A percentile compares a stretch with the other conserved stretches of the same genome.
Evolutionary conservation across 2,888 invertebrate genomes (phyloP).

Genomic region (Flexamia atlantica): DNA sequence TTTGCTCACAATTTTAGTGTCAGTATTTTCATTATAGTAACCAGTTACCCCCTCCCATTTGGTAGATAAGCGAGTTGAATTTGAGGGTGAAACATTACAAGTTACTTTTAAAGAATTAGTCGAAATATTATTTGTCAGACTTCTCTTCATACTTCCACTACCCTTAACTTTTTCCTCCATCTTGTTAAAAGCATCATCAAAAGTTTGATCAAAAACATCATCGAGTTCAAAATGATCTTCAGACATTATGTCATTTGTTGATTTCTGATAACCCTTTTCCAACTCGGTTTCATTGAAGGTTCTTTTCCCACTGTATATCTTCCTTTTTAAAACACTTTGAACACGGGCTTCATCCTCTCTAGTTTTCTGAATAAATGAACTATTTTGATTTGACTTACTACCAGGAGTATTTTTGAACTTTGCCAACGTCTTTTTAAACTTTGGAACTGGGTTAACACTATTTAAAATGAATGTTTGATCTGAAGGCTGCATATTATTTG

Average conservation of each 20-base stretch:
- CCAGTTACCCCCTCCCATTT: too few relatives aligned
- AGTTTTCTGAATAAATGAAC: not conserved
- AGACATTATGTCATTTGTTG: not conserved
- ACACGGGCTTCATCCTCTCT: not conserved
- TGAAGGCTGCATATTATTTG: not conserved
- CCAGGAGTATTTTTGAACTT: not conserved
- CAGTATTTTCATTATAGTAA: too few relatives aligned
- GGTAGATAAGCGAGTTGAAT: too few relatives aligned
- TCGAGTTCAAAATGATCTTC: not conserved
- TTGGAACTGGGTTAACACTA: not conserved
- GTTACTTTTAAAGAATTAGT: too few relatives aligned
- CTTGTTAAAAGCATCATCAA: not conserved
- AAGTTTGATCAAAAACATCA: conserved; percentile 13
- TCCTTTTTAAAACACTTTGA: not conserved
- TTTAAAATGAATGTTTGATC: conserved; percentile 15
- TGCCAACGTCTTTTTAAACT: not conserved
- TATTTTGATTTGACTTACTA: not conserved
- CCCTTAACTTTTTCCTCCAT: not conserved
- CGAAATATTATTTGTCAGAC: too few relatives aligned
- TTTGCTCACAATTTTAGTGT: too few relatives aligned
- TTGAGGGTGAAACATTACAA: too few relatives aligned
- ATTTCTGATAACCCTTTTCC: not conserved
- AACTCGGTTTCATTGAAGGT: not conserved
- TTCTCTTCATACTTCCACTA: not conserved
- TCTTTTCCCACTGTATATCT: not conserved